Evolutionary conservation across 2,888 invertebrate species (phyloP), one percentile per base, ranked within the genome.

Genomic region (Mythimna vitellina): DNA sequence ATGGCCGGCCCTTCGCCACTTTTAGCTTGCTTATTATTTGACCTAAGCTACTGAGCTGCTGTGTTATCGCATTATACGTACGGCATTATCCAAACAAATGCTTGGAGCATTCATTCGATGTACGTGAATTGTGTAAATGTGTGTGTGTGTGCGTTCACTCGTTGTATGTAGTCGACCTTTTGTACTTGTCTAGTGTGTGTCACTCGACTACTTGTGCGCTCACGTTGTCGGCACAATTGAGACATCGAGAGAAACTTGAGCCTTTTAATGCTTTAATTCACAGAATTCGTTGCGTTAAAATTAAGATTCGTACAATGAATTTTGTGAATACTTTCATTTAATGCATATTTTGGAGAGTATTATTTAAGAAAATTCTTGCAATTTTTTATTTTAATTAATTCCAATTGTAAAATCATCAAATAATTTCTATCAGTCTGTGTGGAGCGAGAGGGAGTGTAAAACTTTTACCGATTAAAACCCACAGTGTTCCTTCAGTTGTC

Each of bases 221-320:
- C 42, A 65, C 74, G 66, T 69, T 66, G 75, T 64, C 75, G 25
- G 49, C n/a, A 62, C 65, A 58, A 69, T 76, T 76, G 76, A 76
- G 76, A 76, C 56, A 69, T 78, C 69, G 69, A 68, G 63, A 22
- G 56, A 65, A 76, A 72, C 70, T 70, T 60, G 70, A 56, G n/a
- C 76, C 58, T 71, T 75, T 76, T 76, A 62, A 71, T 76, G 76
- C 42, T 71, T 42, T 32, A 61, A 71, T 62, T 76, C 51, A 62
- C 65, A 35, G 12, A 74, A 51, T 74, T 17, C 29, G 60, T 17
- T 29, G 22, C 56, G n/a, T n/a, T 61, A 8, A 56, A 56, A 68
- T 68, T 61, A 73, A 49, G 46, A 73, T 61, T 54, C 14, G 25
- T 17, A 20, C 46, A 60, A 53, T 51, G 20, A 65, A 73, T 53